Percentiles rank a stretch among this genome's conserved stretches.
These are phyloP conservation scores for Selene dorsalis DNA, from an alignment of 2,797 vertebrate species.

Conservation along the genomic window DNA sequence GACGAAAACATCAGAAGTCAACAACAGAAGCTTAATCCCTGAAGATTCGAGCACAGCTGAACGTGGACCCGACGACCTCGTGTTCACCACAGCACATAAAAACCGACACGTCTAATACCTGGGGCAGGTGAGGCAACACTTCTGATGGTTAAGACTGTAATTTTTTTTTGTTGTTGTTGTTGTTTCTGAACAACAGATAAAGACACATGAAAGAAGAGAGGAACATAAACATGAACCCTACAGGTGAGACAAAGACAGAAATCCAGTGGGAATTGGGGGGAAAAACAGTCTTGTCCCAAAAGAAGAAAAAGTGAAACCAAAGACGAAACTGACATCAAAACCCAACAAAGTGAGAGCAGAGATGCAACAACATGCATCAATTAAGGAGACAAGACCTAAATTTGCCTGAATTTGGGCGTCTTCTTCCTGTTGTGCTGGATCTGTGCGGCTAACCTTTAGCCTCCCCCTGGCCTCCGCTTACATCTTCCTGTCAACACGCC, in stretches of 20 bases:
- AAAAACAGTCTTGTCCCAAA: constrained; percentile 16
- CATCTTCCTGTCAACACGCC: constrained; percentile 23
- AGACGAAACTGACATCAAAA: constrained; percentile 12
- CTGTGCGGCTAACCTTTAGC: constrained; percentile 19
- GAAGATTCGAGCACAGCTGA: constrained; percentile 14
- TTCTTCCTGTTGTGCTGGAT: not conserved
- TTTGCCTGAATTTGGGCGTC: not conserved
- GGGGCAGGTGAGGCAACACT: constrained; percentile 18
- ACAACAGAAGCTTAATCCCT: constrained; percentile 26
- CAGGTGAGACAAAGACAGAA: constrained; percentile 46
- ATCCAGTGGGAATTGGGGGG: constrained; percentile 27
- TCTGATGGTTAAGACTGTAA: constrained; percentile 7
- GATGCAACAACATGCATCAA: constrained; percentile 4
- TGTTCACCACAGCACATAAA: constrained; percentile 13
- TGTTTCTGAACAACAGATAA: constrained; percentile 34
- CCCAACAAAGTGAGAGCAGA: constrained; percentile 8
- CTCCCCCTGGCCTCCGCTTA: not conserved
- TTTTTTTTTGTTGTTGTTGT: not conserved
- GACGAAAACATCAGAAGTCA: constrained; percentile 29
- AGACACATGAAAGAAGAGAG: constrained; percentile 31
- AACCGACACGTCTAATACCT: constrained; percentile 11
- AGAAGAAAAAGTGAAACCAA: not conserved
- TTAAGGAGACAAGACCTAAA: not conserved
- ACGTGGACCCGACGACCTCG: constrained; percentile 22
- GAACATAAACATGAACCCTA: constrained; percentile 48